These are phyloP conservation scores for Pteropus alecto DNA, from an alignment of 2,113 vertebrate genomes.

Conservation along the genomic window DNA sequence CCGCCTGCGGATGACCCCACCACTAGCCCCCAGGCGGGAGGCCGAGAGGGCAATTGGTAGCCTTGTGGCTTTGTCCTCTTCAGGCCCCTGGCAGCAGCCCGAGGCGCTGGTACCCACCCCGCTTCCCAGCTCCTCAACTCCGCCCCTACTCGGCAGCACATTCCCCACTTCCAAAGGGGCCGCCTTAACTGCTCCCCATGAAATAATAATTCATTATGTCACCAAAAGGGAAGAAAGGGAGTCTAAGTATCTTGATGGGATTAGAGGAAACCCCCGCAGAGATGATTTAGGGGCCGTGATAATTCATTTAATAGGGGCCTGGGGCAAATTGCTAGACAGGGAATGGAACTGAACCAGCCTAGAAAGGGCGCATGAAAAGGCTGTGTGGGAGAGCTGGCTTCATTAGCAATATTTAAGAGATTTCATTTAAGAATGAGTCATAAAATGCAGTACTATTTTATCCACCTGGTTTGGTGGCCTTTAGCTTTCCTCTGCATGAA, in stretches of 20 bases:
- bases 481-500: conserved; percentile 85
- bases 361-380: conserved; percentile 83
- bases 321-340: conserved; percentile 88
- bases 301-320: conserved; percentile 90
- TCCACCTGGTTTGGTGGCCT: conserved; percentile 88
- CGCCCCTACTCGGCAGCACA: conserved; percentile 69
- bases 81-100: background rate
- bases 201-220: conserved; percentile 89
- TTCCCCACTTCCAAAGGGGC: conserved; percentile 82
- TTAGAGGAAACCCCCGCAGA: conserved; percentile 87
- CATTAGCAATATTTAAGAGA: conserved; percentile 91
- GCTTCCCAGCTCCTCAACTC: conserved; percentile 49
- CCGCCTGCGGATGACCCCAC: background rate
- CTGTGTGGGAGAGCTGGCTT: conserved; percentile 83
- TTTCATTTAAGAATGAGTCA: conserved; percentile 86
- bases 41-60: background rate
- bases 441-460: conserved; percentile 87
- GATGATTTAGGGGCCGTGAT: conserved; percentile 90
- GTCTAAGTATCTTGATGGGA: conserved; percentile 90
- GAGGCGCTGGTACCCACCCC: conserved; percentile 65
- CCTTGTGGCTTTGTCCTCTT: conserved; percentile 40
- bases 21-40: background rate
- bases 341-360: conserved; percentile 84
- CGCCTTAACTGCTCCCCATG: conserved; percentile 87
- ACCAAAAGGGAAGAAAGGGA: conserved; percentile 85